phyloP scores from a whole-genome alignment of 1,140 invertebrate species.

The Ephestia elutella region DNA sequence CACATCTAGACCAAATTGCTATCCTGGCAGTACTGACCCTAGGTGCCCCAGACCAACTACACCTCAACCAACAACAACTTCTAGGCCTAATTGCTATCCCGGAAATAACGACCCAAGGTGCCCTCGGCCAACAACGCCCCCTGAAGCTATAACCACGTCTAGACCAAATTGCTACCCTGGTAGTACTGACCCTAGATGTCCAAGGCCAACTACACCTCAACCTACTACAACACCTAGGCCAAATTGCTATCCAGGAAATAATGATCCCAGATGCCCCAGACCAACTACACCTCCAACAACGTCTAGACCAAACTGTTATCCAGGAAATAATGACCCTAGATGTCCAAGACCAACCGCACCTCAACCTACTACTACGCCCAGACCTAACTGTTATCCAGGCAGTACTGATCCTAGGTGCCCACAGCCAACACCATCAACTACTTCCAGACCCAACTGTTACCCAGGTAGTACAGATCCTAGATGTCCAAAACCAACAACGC shows the following conservation, averaged over 20 bases:
- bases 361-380: slow-evolving; percentile 22
- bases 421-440: not conserved
- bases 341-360: no score
- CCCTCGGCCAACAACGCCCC: slow-evolving; percentile 25
- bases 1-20: slow-evolving; percentile 33
- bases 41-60: slow-evolving; percentile 41
- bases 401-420: not conserved
- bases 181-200: slow-evolving; percentile 36
- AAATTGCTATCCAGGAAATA: slow-evolving; percentile 52
- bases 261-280: no score
- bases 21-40: slow-evolving; percentile 36
- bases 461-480: not conserved
- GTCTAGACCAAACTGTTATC: slow-evolving; percentile 32
- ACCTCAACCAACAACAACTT: slow-evolving; percentile 32
- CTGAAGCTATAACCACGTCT: slow-evolving; percentile 22
- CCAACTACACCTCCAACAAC: no score
- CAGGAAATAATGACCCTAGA: slow-evolving; percentile 23
- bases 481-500: not conserved
- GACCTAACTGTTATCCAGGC: not conserved
- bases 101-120: slow-evolving; percentile 17
- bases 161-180: slow-evolving; percentile 46
- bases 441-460: not conserved
- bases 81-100: slow-evolving; percentile 34
- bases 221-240: slow-evolving; percentile 21
- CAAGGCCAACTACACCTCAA: slow-evolving; percentile 10